Conservation (phyloP, 2,113 vertebrate genomes). For the Nematolebias whitei region DNA sequence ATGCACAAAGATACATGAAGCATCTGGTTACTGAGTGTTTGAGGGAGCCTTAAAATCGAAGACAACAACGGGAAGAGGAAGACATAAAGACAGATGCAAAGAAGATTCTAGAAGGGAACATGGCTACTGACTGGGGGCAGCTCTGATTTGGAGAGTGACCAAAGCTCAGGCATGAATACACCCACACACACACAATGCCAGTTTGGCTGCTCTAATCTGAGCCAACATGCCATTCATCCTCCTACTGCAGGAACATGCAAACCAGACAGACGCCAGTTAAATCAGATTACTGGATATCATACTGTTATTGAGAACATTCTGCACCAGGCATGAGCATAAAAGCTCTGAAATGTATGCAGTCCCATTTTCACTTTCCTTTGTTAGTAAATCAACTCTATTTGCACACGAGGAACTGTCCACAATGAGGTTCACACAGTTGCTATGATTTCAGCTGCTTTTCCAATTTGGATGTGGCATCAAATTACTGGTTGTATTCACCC, state of each 20-base stretch:
- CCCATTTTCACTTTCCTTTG: constrained; percentile 19
- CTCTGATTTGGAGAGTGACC: constrained; percentile 69
- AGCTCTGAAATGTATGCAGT: constrained; percentile 13
- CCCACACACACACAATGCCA: constrained; percentile 48
- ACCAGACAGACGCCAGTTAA: constrained; percentile 39
- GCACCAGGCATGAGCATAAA: constrained; percentile 24
- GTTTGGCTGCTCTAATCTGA: constrained; percentile 53
- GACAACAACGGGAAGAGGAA: constrained; percentile 25
- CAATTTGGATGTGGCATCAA: constrained; percentile 43
- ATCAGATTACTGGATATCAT: constrained; percentile 61
- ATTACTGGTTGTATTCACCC: constrained; percentile 44
- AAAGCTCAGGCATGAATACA: constrained; percentile 44
- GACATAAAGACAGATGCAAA: constrained; percentile 62
- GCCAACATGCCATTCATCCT: constrained; percentile 71
- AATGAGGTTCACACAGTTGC: constrained; percentile 33
- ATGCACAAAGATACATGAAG: constrained; percentile 19
- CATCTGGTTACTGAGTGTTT: constrained; percentile 33
- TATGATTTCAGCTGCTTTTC: constrained; percentile 35
- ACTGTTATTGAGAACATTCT: constrained; percentile 43
- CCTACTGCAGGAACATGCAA: constrained; percentile 59
- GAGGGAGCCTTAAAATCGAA: constrained; percentile 24
- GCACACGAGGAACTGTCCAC: constrained; percentile 5
- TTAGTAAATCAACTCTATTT: constrained; percentile 31
- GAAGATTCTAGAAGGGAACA: constrained; percentile 38
- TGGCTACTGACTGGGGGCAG: constrained; percentile 58